Evolutionary conservation across 2,888 invertebrate genomes (phyloP).

Genomic region (Cephus spinipes): DNA sequence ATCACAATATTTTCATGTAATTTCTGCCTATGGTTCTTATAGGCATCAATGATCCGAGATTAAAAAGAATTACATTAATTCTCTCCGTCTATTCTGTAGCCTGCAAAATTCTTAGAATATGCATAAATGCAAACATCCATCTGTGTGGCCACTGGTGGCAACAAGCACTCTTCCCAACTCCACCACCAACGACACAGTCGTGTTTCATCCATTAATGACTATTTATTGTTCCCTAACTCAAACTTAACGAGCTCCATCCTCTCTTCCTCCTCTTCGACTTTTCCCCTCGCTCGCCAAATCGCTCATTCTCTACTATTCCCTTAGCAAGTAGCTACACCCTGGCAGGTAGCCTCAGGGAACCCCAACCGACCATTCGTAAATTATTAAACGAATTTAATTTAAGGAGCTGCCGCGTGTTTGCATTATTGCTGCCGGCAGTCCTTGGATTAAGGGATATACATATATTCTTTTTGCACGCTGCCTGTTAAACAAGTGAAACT

Average conservation of each 20-base stretch:
- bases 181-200: constrained; percentile 28
- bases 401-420: constrained; percentile 31
- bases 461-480: constrained; percentile 36
- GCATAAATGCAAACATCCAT: no score
- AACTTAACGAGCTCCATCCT: constrained; percentile 50
- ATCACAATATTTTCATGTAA: no score
- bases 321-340: not conserved
- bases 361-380: constrained; percentile 40
- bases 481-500: constrained; percentile 52
- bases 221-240: constrained; percentile 60
- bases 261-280: constrained; percentile 23
- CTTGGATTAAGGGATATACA: not conserved
- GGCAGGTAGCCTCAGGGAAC: no score
- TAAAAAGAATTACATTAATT: no score
- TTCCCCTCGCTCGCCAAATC: constrained; percentile 16
- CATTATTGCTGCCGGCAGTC: constrained; percentile 5
- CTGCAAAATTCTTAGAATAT: no score
- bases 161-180: no score
- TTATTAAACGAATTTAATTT: constrained; percentile 57
- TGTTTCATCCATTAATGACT: constrained; percentile 56
- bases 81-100: no score
- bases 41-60: no score
- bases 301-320: constrained; percentile 13
- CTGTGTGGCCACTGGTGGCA: no score
- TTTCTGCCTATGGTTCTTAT: no score